Percentiles rank a stretch among this genome's conserved stretches.
phyloP scores from a whole-genome alignment of 2,888 invertebrate genomes.

The Cryptophagus acutangulus region DNA sequence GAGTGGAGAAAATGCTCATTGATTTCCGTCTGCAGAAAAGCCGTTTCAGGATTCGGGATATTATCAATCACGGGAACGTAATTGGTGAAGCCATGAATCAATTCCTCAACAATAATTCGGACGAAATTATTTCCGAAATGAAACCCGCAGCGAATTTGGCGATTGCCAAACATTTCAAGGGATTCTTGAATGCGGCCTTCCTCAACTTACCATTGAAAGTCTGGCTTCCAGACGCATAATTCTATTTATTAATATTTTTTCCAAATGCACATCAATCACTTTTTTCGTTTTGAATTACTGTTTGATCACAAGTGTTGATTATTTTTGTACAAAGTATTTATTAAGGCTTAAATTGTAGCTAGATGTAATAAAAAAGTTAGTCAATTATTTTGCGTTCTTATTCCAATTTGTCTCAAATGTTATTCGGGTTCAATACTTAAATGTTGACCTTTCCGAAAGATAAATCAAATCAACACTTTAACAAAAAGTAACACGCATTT shows the following conservation, averaged over 20 bases:
- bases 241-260: too few species aligned
- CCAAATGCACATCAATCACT: not conserved
- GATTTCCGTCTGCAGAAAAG: conserved; percentile 69
- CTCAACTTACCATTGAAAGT: conserved; percentile 65
- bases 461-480: too few species aligned
- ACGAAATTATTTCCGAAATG: conserved; percentile 79
- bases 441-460: too few species aligned
- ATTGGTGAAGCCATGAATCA: conserved; percentile 83
- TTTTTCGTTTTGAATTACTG: conserved; percentile 2
- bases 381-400: too few species aligned
- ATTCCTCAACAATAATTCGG: conserved; percentile 74
- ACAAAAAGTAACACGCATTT: too few species aligned
- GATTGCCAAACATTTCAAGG: conserved; percentile 69
- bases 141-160: conserved; percentile 68
- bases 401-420: too few species aligned
- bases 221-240: conserved; percentile 55
- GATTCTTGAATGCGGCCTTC: conserved; percentile 68
- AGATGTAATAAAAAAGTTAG: too few species aligned
- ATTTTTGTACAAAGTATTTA: too few species aligned
- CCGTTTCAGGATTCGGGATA: conserved; percentile 66
- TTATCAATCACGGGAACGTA: conserved; percentile 69
- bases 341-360: too few species aligned
- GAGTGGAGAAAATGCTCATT: conserved; percentile 60
- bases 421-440: too few species aligned
- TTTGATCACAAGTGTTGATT: too few species aligned